Evolutionary conservation across 2,888 invertebrate species (phyloP).

Genomic region (Orgyia antiqua): DNA sequence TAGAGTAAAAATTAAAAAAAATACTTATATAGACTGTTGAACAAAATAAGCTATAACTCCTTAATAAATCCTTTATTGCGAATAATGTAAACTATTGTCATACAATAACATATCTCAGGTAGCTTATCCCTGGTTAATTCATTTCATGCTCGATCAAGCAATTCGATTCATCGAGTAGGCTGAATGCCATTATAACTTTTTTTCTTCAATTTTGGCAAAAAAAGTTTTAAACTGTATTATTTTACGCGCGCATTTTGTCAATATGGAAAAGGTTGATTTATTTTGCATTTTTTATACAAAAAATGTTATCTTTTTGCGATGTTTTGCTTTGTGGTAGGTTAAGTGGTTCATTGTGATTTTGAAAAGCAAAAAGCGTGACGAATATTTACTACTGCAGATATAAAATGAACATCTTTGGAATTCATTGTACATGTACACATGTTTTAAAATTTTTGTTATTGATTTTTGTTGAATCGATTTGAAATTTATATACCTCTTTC

Average conservation of each 20-base stretch:
- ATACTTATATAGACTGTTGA: too few relatives aligned
- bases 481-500: too few relatives aligned
- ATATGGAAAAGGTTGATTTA: constrained; percentile 9
- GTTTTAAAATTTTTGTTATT: too few relatives aligned
- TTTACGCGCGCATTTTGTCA: constrained; percentile 15
- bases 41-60: not conserved
- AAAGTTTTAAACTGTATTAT: constrained; percentile 13
- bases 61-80: constrained; percentile 1
- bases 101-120: constrained; percentile 16
- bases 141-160: constrained; percentile 34
- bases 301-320: constrained; percentile 14
- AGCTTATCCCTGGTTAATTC: constrained; percentile 32
- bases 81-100: constrained; percentile 1
- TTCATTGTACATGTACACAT: too few relatives aligned
- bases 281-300: constrained; percentile 13
- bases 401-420: too few relatives aligned
- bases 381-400: constrained; percentile 14
- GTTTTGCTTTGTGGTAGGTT: constrained; percentile 26
- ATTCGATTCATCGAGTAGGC: constrained; percentile 26
- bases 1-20: too few relatives aligned
- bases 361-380: constrained; percentile 17
- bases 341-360: constrained; percentile 23
- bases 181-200: constrained; percentile 18
- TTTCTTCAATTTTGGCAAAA: too few relatives aligned
- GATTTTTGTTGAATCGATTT: too few relatives aligned